Evolutionary conservation across 2,888 invertebrate genomes (phyloP), one percentile per base, ranked within the genome.

Genomic region (Ceraclea dissimilis): DNA sequence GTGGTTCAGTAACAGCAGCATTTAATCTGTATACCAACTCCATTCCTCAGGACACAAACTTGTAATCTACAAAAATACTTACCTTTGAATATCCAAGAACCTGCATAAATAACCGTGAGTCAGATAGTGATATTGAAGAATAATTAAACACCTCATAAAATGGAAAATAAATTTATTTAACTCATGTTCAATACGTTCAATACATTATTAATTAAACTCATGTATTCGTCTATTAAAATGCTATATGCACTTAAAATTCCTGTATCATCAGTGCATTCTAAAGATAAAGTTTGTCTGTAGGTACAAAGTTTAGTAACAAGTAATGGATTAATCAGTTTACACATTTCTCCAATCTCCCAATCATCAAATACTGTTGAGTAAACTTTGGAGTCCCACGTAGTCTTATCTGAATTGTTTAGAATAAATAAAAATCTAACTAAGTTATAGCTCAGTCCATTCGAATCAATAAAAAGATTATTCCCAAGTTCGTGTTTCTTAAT

Each of bases 381-480:
- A 53, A 70, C 57, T 49, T 59, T 59, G 1, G 19, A 18, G 44
- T 57, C 50, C 57, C 57, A 59, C 16, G 20, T 47, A 66, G 67
- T 43, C 69, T 62, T 26, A 64, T 61, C 54, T 64, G 65, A 56
- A 63, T 34, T 47, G 2, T 48, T 18, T 31, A 61, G 26, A 19
- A 59, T 46, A 44, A 51, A 61, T 19, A 61, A 61, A 11, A 59
- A 46, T 31, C 59, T 39, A 21, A 55, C 76, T 44, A 88, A 78
- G 71, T 84, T 85, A 67, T 86, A 87, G 65, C 85, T 88, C 52
- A 82, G 68, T 19, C 86, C 86, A 63, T 78, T 71, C 5, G 68
- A 66, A 64, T 80, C 80, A 51, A 88, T 79, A 66, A 83, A 84
- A 69, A 89, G 75, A 66, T 82, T 78, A 65, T 79, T 75, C 65